A percentile compares a stretch with the other conserved stretches of the same genome.
These are phyloP conservation scores for Calephelis perditalis DNA, from an alignment of 2,888 invertebrate genomes.

Conservation along the genomic window DNA sequence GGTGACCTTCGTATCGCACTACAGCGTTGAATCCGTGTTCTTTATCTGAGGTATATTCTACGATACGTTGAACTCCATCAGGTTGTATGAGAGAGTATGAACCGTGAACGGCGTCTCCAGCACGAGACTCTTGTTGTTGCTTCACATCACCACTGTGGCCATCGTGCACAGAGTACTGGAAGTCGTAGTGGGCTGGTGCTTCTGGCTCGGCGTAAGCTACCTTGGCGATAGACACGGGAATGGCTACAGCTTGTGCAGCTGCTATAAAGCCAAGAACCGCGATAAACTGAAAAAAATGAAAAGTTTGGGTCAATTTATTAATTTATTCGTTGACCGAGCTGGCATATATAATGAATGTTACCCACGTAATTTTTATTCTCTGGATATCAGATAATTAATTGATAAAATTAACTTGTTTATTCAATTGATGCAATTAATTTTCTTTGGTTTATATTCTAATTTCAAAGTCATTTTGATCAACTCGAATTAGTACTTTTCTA, in stretches of 20 bases:
- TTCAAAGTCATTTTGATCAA: no score
- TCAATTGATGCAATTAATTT: no score
- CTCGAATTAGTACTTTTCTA: no score
- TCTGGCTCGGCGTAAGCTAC: conserved; percentile 51
- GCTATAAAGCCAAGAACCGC: conserved; percentile 48
- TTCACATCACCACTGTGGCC: conserved; percentile 65
- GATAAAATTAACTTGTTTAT: no score
- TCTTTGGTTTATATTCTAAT: no score
- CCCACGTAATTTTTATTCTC: no score
- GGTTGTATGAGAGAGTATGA: conserved; percentile 71
- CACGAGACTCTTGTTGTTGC: conserved; percentile 63
- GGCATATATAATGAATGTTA: no score
- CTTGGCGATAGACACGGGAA: conserved; percentile 41
- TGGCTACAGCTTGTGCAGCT: conserved; percentile 35
- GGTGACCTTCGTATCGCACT: conserved; percentile 64
- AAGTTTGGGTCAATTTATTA: conserved; percentile 22
- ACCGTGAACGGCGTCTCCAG: conserved; percentile 63
- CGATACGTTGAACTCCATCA: conserved; percentile 64
- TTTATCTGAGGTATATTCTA: conserved; percentile 65
- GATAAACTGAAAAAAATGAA: conserved; percentile 42
- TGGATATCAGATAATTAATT: no score
- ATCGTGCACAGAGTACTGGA: conserved; percentile 66
- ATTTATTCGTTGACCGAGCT: no score
- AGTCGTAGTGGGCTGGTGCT: conserved; percentile 61
- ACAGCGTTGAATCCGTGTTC: conserved; percentile 66